These are phyloP conservation scores for Tyto alba DNA, from an alignment of 2,113 vertebrate genomes.

Conservation along the genomic window DNA sequence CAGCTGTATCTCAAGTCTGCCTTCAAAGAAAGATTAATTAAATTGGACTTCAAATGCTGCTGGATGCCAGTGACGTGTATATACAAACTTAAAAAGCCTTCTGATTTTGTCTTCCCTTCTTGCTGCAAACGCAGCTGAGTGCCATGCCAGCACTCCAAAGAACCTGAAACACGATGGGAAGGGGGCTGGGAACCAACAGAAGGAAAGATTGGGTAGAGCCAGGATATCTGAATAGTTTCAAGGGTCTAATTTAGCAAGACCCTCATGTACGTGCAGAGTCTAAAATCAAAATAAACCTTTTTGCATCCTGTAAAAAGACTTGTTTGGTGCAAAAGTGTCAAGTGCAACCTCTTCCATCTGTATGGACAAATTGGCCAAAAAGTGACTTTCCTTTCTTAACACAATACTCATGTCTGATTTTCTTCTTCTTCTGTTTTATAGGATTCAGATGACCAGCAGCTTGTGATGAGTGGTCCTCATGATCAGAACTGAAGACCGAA, in stretches of 20 bases:
- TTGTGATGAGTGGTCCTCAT: conserved; percentile 47
- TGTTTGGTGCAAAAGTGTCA: neutral
- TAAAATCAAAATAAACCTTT: neutral
- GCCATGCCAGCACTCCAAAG: neutral
- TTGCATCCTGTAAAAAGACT: neutral
- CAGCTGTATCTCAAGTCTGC: neutral
- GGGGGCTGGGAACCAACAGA: neutral
- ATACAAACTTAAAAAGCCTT: neutral
- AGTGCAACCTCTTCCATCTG: neutral
- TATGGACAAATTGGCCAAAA: neutral
- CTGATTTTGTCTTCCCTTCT: neutral
- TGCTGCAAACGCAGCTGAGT: neutral
- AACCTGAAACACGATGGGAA: neutral
- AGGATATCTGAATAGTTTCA: neutral
- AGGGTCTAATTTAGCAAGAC: neutral
- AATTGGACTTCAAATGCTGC: neutral
- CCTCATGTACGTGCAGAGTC: neutral
- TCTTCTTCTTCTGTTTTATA: conserved; percentile 16
- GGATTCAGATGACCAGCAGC: conserved; percentile 64
- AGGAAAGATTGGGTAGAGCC: neutral
- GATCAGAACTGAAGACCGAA: conserved; percentile 18
- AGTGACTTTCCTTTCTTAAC: neutral
- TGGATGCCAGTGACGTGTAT: neutral
- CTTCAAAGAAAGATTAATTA: neutral
- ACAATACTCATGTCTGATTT: neutral